Evolutionary conservation across 2,797 vertebrate species (phyloP).

Genomic region (Choloepus didactylus): DNA sequence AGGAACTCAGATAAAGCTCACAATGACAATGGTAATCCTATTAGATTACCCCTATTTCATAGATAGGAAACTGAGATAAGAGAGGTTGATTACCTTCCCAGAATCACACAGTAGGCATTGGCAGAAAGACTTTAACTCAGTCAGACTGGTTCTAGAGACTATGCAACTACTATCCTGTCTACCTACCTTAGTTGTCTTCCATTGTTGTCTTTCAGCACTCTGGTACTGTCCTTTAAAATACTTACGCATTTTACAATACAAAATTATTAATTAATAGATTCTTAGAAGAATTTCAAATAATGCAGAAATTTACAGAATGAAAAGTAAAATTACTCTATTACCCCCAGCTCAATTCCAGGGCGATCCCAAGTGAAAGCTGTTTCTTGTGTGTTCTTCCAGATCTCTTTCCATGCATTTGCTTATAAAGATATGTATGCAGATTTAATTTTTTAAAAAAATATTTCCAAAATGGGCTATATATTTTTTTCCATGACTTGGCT

Average conservation of each 20-base stretch:
- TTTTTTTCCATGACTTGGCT: neutral
- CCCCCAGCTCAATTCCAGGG: neutral
- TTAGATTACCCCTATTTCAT: neutral
- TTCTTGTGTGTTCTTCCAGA: neutral
- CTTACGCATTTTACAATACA: neutral
- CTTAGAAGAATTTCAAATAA: conserved; percentile 5
- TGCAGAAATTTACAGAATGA: conserved; percentile 8
- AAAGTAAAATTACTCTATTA: neutral
- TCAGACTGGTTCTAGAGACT: neutral
- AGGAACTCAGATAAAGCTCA: neutral
- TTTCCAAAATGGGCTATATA: conserved; percentile 5
- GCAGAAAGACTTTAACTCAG: neutral
- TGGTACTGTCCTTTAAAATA: neutral
- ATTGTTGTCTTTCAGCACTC: neutral
- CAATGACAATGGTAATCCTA: neutral
- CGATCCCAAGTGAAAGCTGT: neutral
- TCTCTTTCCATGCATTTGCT: neutral
- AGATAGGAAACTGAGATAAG: conserved; percentile 7
- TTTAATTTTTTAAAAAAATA: neutral
- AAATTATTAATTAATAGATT: neutral
- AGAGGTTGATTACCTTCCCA: neutral
- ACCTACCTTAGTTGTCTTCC: neutral
- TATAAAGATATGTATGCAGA: neutral
- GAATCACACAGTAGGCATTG: neutral
- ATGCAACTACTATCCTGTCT: neutral